Percentiles rank a stretch among this genome's conserved stretches.
Evolutionary conservation across 2,113 vertebrate species (phyloP).

Genomic region (Daboia siamensis): DNA sequence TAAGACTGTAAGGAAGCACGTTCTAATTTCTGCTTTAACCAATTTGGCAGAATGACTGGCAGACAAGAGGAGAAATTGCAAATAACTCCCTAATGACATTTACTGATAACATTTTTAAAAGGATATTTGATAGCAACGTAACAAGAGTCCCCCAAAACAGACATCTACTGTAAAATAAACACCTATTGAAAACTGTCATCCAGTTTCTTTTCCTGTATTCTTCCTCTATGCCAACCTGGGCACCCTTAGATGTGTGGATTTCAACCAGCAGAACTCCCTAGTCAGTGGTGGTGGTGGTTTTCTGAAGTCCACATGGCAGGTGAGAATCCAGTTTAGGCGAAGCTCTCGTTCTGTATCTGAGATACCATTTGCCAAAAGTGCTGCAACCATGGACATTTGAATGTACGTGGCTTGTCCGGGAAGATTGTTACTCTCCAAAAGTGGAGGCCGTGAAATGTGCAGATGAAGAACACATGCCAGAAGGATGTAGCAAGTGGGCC

Average conservation of each 20-base stretch:
- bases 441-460: background rate
- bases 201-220: too few species aligned
- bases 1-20: background rate
- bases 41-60: background rate
- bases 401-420: too few species aligned
- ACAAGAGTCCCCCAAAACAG: background rate
- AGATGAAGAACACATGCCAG: too few species aligned
- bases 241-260: too few species aligned
- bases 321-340: too few species aligned
- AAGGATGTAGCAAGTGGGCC: too few species aligned
- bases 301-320: too few species aligned
- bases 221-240: too few species aligned
- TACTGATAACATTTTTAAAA: background rate
- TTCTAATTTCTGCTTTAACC: background rate
- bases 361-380: background rate
- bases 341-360: background rate
- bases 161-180: background rate
- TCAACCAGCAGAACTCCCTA: too few species aligned
- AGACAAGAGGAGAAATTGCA: background rate
- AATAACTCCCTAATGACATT: background rate
- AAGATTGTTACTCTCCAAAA: background rate
- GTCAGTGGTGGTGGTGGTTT: too few species aligned
- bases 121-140: background rate
- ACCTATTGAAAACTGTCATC: background rate
- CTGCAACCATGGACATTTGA: background rate